Conservation (phyloP, 2,888 invertebrate species). For the Willowsia nigromaculata region DNA sequence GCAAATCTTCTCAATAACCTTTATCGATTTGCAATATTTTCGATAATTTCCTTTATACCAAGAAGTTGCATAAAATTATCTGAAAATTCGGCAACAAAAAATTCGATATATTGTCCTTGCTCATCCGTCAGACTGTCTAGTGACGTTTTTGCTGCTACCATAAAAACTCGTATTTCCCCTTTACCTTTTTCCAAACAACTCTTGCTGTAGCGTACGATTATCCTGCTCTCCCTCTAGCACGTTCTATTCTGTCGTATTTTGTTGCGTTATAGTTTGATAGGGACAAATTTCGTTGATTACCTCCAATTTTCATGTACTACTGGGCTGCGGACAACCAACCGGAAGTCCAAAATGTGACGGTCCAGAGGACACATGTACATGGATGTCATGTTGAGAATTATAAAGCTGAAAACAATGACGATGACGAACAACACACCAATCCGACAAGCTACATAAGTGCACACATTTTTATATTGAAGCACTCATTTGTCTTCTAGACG, state of each 20-base stretch:
- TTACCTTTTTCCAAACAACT: background rate
- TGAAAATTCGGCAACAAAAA: too few relatives aligned
- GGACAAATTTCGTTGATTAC: background rate
- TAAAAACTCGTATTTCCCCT: background rate
- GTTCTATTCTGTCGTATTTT: conserved; percentile 23
- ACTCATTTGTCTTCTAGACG: background rate
- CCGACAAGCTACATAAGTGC: too few relatives aligned
- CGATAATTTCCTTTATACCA: too few relatives aligned
- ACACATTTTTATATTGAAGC: too few relatives aligned
- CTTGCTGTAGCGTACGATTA: background rate
- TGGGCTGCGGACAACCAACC: conserved; percentile 67
- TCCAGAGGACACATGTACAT: conserved; percentile 73
- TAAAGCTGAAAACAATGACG: conserved; percentile 19
- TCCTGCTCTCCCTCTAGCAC: conserved; percentile 13
- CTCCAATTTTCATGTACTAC: background rate
- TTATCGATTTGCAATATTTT: too few relatives aligned
- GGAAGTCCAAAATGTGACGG: conserved; percentile 75
- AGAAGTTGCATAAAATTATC: too few relatives aligned
- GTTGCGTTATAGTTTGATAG: conserved; percentile 1
- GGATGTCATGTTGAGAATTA: conserved; percentile 38
- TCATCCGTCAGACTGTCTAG: too few relatives aligned
- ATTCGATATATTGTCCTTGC: too few relatives aligned
- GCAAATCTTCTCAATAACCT: too few relatives aligned
- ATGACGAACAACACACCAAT: background rate
- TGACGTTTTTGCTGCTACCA: too few relatives aligned